phyloP scores from a whole-genome alignment of 2,888 invertebrate genomes.

The Drosophila niveifrons region DNA sequence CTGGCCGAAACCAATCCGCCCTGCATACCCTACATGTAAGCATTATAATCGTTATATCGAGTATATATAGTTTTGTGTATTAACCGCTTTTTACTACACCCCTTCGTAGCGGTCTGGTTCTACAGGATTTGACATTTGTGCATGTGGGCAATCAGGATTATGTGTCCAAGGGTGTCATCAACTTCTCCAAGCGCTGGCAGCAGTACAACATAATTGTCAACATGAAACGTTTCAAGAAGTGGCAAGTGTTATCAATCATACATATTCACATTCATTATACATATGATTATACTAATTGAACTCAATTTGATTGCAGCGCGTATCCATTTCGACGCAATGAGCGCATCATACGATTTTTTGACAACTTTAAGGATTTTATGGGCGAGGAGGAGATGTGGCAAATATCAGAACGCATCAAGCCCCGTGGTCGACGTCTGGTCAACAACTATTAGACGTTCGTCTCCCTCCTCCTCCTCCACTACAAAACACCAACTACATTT shows the following conservation, averaged over 20 bases:
- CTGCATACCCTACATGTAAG: conserved; percentile 99
- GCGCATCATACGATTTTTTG: conserved; percentile 97
- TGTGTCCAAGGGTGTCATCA: conserved; percentile 93
- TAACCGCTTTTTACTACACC: too few species aligned
- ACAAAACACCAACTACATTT: conserved; percentile 54
- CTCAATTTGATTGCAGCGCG: conserved; percentile 87
- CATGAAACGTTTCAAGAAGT: conserved; percentile 98
- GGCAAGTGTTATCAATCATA: conserved; percentile 87
- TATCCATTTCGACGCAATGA: conserved; percentile 97
- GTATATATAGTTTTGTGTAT: neutral
- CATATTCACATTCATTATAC: neutral
- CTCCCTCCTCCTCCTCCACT: conserved; percentile 29
- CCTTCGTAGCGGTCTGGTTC: conserved; percentile 93
- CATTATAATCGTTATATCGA: neutral
- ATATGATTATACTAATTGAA: neutral
- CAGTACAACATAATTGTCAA: conserved; percentile 99
- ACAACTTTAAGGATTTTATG: conserved; percentile 97
- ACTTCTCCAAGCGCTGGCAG: conserved; percentile 99
- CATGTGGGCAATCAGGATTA: conserved; percentile 98
- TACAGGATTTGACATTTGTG: conserved; percentile 99
- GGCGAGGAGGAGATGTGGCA: conserved; percentile 99
- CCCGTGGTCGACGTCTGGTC: conserved; percentile 85
- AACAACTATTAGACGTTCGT: conserved; percentile 78
- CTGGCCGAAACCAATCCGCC: conserved; percentile 98
- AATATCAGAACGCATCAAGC: conserved; percentile 98